A percentile compares a stretch with the other conserved stretches of the same genome.
phyloP scores from a whole-genome alignment of 64 coral and sea anemone species.

The Trachythela sp. region DNA sequence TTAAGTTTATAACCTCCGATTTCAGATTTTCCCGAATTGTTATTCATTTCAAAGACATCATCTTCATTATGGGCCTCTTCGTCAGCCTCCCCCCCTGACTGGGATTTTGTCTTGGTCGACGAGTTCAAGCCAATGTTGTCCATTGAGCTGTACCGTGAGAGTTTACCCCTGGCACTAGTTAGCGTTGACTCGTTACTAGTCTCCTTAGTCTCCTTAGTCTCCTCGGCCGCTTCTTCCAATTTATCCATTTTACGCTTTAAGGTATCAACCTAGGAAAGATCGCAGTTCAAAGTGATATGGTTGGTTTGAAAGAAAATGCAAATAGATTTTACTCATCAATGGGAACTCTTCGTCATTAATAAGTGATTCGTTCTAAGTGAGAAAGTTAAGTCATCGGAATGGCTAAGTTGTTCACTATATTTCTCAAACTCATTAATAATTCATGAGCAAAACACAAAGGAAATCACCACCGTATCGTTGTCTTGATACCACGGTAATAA shows the following conservation, averaged over 20 bases:
- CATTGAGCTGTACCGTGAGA: neutral
- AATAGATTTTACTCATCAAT: too few species aligned
- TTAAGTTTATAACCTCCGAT: constrained; percentile 16
- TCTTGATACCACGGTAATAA: too few species aligned
- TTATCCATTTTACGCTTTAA: neutral
- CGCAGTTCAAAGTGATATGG: too few species aligned
- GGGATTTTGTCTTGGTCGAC: neutral
- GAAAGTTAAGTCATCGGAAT: too few species aligned
- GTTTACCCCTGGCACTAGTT: neutral
- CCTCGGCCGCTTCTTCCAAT: neutral
- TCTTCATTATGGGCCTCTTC: neutral
- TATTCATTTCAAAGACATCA: constrained; percentile 15
- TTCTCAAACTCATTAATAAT: too few species aligned
- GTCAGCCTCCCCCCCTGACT: neutral
- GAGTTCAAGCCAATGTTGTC: neutral
- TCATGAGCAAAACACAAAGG: too few species aligned
- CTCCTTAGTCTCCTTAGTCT: neutral
- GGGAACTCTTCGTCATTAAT: too few species aligned
- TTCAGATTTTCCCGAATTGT: neutral
- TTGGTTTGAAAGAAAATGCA: too few species aligned
- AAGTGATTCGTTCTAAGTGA: too few species aligned
- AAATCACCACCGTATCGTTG: too few species aligned
- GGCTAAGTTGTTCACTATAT: too few species aligned
- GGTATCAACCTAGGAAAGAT: neutral
- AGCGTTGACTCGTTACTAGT: neutral